Evolutionary conservation across 2,797 vertebrate species (phyloP).

Genomic region (Sebastes kiyomatsui): DNA sequence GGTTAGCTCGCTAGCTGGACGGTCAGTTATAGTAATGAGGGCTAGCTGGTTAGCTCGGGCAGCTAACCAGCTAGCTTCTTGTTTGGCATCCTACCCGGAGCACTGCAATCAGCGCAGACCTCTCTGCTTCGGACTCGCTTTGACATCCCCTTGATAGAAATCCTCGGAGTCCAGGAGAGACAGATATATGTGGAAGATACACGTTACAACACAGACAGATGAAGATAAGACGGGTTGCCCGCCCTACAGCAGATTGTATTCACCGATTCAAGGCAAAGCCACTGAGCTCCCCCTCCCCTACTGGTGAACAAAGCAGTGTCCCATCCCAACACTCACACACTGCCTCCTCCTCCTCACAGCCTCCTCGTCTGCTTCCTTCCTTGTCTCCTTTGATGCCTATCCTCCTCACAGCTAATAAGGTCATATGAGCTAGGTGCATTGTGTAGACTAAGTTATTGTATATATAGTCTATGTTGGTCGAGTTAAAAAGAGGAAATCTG

Average conservation of each 20-base stretch:
- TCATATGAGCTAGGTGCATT: not conserved
- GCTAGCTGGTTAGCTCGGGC: slow-evolving; percentile 61
- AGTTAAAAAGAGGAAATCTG: not conserved
- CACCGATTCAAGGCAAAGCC: slow-evolving; percentile 11
- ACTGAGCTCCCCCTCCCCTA: slow-evolving; percentile 65
- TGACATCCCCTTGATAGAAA: slow-evolving; percentile 84
- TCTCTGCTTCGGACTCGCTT: slow-evolving; percentile 94
- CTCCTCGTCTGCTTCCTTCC: slow-evolving; percentile 45
- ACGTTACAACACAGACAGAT: not conserved
- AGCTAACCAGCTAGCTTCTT: slow-evolving; percentile 72
- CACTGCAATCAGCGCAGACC: slow-evolving; percentile 97
- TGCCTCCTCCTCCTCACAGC: not conserved
- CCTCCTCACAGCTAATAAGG: not conserved
- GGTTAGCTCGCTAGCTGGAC: slow-evolving; percentile 11
- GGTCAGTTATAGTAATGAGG: slow-evolving; percentile 6
- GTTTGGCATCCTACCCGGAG: slow-evolving; percentile 85
- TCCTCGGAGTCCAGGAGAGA: slow-evolving; percentile 32
- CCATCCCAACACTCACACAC: slow-evolving; percentile 43
- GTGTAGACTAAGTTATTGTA: not conserved
- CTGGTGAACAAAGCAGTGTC: slow-evolving; percentile 75
- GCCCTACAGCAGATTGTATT: slow-evolving; percentile 11
- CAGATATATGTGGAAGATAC: not conserved
- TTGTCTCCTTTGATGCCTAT: slow-evolving; percentile 5
- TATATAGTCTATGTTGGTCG: not conserved
- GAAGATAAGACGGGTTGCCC: not conserved